A percentile compares a stretch with the other conserved stretches of the same genome.
Evolutionary conservation across 2,113 vertebrate species (phyloP).

Genomic region (Sphyrna mokarran): DNA sequence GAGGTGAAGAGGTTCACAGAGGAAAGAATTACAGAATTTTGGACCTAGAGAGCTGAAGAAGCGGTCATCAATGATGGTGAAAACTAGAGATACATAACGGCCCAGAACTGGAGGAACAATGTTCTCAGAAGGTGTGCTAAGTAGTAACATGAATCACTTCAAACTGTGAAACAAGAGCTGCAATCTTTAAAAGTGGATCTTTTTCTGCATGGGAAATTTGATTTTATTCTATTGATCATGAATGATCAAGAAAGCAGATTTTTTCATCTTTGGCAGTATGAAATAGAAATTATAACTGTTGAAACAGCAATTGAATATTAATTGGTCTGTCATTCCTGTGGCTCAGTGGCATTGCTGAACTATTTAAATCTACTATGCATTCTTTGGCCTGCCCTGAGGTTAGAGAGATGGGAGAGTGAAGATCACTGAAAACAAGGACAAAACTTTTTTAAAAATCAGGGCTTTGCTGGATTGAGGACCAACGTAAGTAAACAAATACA

Average conservation of each 20-base stretch:
- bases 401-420: too few relatives aligned
- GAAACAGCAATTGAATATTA: neutral
- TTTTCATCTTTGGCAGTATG: neutral
- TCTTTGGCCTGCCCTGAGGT: neutral
- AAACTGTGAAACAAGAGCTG: neutral
- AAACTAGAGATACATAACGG: neutral
- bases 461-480: neutral
- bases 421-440: neutral
- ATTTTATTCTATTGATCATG: neutral
- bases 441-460: neutral
- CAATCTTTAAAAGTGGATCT: neutral
- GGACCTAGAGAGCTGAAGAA: neutral
- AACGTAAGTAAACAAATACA: neutral
- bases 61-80: neutral
- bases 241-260: neutral
- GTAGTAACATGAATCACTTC: neutral
- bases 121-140: neutral
- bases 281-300: neutral
- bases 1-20: neutral
- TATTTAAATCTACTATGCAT: neutral
- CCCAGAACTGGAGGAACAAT: neutral
- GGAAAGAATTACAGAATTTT: neutral
- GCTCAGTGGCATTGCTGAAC: neutral
- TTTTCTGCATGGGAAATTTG: neutral
- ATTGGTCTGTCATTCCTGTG: neutral